A percentile compares a stretch with the other conserved stretches of the same genome.
These are phyloP conservation scores for Andricus quercusramuli DNA, from an alignment of 2,888 invertebrate species.

Conservation along the genomic window DNA sequence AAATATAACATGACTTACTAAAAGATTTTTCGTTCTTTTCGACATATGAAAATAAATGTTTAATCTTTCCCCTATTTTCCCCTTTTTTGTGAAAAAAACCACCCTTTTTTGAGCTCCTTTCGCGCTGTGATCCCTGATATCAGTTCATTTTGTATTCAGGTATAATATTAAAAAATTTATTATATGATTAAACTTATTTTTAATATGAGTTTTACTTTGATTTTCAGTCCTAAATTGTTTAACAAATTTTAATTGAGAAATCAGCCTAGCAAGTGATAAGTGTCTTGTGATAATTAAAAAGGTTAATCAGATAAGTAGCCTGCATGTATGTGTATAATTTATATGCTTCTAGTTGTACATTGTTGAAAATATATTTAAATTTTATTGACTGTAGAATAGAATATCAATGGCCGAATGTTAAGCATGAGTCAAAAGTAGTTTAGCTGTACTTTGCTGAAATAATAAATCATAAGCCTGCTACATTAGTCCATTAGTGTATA, in stretches of 20 bases:
- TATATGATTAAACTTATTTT: not conserved
- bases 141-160: not conserved
- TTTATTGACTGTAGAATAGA: not conserved
- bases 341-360: constrained; percentile 1
- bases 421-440: constrained; percentile 13
- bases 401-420: not conserved
- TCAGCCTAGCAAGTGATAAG: not conserved
- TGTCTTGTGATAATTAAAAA: not conserved
- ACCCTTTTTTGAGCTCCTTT: too few relatives aligned
- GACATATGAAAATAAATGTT: too few relatives aligned
- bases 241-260: not conserved
- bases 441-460: not conserved
- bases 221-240: not conserved
- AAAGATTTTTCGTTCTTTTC: too few relatives aligned
- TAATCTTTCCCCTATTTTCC: too few relatives aligned
- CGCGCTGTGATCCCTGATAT: too few relatives aligned
- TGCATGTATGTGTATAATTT: constrained; percentile 26
- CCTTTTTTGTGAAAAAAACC: too few relatives aligned
- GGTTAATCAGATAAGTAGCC: not conserved
- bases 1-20: too few relatives aligned
- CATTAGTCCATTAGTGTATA: not conserved
- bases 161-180: not conserved
- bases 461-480: not conserved
- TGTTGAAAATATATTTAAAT: not conserved
- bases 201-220: not conserved